Percentiles rank a stretch among this genome's conserved stretches.
Conservation (phyloP, 2,888 invertebrate genomes). For the Uropetala carovei region DNA sequence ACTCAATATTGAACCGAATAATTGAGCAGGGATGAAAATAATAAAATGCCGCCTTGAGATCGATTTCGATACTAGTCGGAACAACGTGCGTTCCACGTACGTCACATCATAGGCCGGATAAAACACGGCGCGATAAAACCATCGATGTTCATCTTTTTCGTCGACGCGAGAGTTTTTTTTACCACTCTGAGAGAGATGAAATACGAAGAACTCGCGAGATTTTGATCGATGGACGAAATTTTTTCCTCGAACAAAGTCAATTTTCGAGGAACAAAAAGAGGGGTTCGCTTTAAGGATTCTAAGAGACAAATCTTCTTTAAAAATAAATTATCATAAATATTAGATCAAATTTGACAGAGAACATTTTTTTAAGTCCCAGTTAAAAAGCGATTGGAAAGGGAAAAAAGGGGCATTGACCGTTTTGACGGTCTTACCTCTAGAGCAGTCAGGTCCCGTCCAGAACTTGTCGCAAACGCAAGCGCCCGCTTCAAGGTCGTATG, state of each 20-base stretch:
- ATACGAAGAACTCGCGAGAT: too few species aligned
- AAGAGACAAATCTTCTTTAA: too few species aligned
- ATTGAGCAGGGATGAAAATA: not conserved
- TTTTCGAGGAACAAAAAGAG: not conserved
- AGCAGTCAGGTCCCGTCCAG: conserved; percentile 96
- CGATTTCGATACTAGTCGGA: not conserved
- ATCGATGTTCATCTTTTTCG: not conserved
- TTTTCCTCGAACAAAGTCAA: not conserved
- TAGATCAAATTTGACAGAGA: too few species aligned
- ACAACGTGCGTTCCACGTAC: not conserved
- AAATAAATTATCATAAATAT: too few species aligned
- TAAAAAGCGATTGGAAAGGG: too few species aligned
- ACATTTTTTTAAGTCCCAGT: too few species aligned
- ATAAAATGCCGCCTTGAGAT: not conserved
- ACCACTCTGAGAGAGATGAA: not conserved
- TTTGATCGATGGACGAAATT: not conserved
- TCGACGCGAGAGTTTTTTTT: not conserved
- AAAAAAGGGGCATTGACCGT: too few species aligned
- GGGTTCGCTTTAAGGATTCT: too few species aligned
- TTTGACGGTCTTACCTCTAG: conserved; percentile 84
- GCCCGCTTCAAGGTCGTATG: conserved; percentile 92
- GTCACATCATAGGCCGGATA: not conserved
- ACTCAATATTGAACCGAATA: conserved; percentile 9
- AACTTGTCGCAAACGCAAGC: conserved; percentile 95
- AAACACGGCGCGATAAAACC: not conserved